phyloP scores from a whole-genome alignment of 1,140 invertebrate genomes.

The Ceratina calcarata region DNA sequence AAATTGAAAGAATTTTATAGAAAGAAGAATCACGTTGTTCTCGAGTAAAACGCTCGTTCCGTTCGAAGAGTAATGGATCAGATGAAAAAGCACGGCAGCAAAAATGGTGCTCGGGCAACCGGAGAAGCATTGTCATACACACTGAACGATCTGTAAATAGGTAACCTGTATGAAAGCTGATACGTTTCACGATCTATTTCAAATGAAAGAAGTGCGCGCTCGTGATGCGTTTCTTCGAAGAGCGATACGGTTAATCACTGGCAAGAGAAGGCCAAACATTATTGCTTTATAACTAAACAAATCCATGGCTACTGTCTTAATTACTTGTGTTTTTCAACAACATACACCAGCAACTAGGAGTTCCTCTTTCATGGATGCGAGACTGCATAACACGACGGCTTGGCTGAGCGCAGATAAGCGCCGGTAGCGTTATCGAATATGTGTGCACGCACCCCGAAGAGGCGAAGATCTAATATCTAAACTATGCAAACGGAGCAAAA shows the following conservation, averaged over 20 bases:
- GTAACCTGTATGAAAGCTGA: background rate
- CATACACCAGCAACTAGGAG: background rate
- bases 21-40: conserved; percentile 6
- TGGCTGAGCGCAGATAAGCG: conserved; percentile 15
- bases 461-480: background rate
- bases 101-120: background rate
- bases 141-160: background rate
- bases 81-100: background rate
- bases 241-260: background rate
- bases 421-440: conserved; percentile 3
- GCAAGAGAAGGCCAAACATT: background rate
- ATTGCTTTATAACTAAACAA: conserved; percentile 17
- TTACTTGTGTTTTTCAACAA: conserved; percentile 12
- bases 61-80: background rate
- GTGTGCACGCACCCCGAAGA: background rate
- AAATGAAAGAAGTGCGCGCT: too few relatives aligned
- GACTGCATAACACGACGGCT: background rate
- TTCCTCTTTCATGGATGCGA: conserved; percentile 14
- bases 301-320: background rate
- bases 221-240: background rate
- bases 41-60: background rate
- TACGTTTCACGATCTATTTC: background rate
- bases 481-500: conserved; percentile 7
- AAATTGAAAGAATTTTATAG: background rate
- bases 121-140: conserved; percentile 7